A percentile compares a stretch with the other conserved stretches of the same genome.
phyloP scores from a whole-genome alignment of 1,140 invertebrate genomes.

The Bombus pascuorum region DNA sequence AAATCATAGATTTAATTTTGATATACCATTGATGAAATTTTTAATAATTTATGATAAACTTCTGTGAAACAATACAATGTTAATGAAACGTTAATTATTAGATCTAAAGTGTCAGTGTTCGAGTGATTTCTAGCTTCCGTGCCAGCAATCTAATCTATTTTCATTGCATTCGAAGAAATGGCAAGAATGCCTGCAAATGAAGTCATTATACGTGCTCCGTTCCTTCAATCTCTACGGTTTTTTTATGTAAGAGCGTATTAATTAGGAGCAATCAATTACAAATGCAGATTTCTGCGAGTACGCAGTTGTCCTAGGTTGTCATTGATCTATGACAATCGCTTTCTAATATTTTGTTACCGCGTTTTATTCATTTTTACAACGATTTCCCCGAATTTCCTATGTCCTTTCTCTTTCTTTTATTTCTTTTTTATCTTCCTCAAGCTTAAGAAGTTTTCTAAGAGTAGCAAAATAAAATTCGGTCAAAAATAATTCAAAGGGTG shows the following conservation, averaged over 20 bases:
- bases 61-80: background rate
- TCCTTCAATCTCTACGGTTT: background rate
- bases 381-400: background rate
- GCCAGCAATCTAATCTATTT: background rate
- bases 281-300: background rate
- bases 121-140: background rate
- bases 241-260: background rate
- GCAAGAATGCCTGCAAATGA: conserved; percentile 28
- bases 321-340: background rate
- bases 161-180: conserved; percentile 12
- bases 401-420: too few species aligned
- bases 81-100: background rate
- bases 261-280: conserved; percentile 1
- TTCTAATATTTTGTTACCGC: background rate
- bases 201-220: conserved; percentile 8
- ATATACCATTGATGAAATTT: too few species aligned
- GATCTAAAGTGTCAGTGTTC: background rate
- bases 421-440: background rate
- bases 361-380: too few species aligned
- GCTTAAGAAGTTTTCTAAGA: too few species aligned
- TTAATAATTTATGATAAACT: too few species aligned
- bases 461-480: too few species aligned
- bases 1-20: too few species aligned
- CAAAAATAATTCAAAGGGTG: too few species aligned
- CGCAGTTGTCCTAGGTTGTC: background rate